Evolutionary conservation across 2,113 vertebrate genomes (phyloP).

Genomic region (Paedocypris sp.): DNA sequence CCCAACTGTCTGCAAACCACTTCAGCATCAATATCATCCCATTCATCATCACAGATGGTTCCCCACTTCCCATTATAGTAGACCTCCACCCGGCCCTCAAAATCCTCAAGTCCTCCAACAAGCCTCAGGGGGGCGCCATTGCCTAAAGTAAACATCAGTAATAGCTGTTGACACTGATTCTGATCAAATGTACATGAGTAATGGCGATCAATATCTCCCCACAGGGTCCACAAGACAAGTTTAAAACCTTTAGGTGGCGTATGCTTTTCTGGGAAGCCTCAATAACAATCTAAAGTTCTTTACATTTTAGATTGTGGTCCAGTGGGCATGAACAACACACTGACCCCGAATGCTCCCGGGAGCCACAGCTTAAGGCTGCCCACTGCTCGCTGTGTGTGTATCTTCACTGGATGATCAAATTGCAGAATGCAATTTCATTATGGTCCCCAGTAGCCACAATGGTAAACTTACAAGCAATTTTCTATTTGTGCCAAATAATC

Average conservation of each 20-base stretch:
- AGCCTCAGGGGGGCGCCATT: conserved; percentile 63
- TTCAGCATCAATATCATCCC: conserved; percentile 74
- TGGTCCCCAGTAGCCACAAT: background rate
- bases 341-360: too few species aligned
- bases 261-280: too few species aligned
- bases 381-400: too few species aligned
- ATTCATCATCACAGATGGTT: conserved; percentile 72
- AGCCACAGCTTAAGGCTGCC: too few species aligned
- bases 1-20: conserved; percentile 75
- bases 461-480: background rate
- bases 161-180: background rate
- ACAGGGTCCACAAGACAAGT: background rate
- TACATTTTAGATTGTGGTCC: too few species aligned
- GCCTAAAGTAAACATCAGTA: conserved; percentile 45
- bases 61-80: conserved; percentile 70
- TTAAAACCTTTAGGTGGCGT: too few species aligned
- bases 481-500: background rate
- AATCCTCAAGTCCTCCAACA: conserved; percentile 67
- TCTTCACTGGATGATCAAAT: too few species aligned
- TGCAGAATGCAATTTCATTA: too few species aligned
- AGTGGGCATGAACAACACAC: too few species aligned
- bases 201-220: too few species aligned
- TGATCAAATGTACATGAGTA: background rate
- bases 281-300: too few species aligned
- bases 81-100: conserved; percentile 73